Base-by-base conservation (phyloP, 2,888 invertebrate species). In the Sycophila texana region DNA sequence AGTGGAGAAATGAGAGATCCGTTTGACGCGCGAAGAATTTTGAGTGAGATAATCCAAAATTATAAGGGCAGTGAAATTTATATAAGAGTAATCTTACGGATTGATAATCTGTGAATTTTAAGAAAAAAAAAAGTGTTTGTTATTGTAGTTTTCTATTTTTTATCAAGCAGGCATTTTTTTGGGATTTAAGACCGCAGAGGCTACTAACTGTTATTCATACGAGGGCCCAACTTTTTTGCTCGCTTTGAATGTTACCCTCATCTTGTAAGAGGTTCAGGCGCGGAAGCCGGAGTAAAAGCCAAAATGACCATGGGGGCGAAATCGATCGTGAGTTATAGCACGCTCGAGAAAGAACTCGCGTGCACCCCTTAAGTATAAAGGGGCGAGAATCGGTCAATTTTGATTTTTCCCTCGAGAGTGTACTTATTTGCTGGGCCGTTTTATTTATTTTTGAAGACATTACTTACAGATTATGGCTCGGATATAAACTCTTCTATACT, bases 271-370 rank as follows among this genome's bases (percentile, higher is more conserved):
- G 14, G 39, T 10, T 30, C 26, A 39, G 66, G 47, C 16, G 51
- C 10, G 22, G 18, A 57, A 14, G 49, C 51, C 47, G 39, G 65
- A 67, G 67, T 68, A 58, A 73, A 74, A 77, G 74, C 80, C 60
- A 78, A 75, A 81, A 81, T 81, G 81, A 78, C 78, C 74, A 71
- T 74, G 74, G 58, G 77, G 66, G 77, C 39, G 72, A 74, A 81
- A 77, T 77, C 81, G 81, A 81, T 77, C 71, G 81, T 81, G 68
- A 81, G 72, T 81, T 78, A 81, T 81, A 72, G 78, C 78, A 57
- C 51, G 67, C 47, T 53, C 39, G 65, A 30, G 47, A 57, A 12
- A 22, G 58, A 68, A n/a, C 47, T 47, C 18, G 39, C 47, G 20
- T 57, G n/a, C 39, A 63, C 63, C 63, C 63, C 63, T 61, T 67